phyloP scores from a whole-genome alignment of 2,797 vertebrate species.

The Varecia variegata region DNA sequence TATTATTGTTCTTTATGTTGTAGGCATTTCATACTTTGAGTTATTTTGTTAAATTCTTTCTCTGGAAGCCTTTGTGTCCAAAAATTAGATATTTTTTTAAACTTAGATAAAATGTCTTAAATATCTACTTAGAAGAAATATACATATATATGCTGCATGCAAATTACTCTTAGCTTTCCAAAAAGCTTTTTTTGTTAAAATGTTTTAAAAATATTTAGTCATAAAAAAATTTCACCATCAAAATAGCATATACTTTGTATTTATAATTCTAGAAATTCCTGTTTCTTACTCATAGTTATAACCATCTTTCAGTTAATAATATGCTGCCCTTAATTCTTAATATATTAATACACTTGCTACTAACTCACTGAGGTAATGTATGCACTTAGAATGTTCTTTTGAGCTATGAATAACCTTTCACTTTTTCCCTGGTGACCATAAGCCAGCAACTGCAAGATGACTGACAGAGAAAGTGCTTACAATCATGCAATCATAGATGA shows the following conservation, averaged over 20 bases:
- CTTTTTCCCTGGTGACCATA: not conserved
- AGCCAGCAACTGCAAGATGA: not conserved
- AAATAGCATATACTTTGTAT: not conserved
- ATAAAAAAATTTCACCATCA: not conserved
- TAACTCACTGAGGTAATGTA: not conserved
- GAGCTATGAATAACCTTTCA: not conserved
- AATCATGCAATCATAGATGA: not conserved
- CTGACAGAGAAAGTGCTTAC: not conserved
- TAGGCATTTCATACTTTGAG: not conserved
- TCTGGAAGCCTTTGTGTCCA: not conserved
- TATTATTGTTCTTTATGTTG: not conserved
- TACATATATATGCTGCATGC: not conserved
- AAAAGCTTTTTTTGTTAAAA: not conserved
- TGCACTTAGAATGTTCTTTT: not conserved
- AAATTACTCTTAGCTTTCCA: not conserved
- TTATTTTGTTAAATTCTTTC: not conserved
- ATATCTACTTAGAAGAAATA: slow-evolving; percentile 2
- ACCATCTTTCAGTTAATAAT: slow-evolving; percentile 2
- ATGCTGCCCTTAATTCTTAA: not conserved
- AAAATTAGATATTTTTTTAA: not conserved
- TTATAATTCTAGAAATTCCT: not conserved
- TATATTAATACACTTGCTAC: not conserved
- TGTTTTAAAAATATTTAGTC: not conserved
- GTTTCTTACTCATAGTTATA: not conserved
- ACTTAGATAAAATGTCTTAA: not conserved